Evolutionary conservation across 2,888 invertebrate genomes (phyloP).

Genomic region (Aspidapion aeneum): DNA sequence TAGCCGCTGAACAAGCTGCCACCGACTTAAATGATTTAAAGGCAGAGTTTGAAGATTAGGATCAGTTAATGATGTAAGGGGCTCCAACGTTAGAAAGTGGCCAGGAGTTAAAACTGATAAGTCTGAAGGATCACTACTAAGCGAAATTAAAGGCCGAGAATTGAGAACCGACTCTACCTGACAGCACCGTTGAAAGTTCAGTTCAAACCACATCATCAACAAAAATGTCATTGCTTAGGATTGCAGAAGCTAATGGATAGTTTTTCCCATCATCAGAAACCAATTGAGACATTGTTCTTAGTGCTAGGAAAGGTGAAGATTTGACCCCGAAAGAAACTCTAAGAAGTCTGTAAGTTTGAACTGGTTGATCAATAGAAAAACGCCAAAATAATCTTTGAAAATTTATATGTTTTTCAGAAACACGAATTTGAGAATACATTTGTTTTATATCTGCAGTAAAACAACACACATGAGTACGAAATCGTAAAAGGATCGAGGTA

Average conservation of each 20-base stretch:
- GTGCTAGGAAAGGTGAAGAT: conserved; percentile 12
- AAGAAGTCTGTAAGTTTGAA: conserved; percentile 3
- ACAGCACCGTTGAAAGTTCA: conserved; percentile 33
- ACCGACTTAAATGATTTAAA: conserved; percentile 16
- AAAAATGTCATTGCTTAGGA: conserved; percentile 11
- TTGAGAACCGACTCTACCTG: conserved; percentile 37
- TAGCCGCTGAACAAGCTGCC: conserved; percentile 28
- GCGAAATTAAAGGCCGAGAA: conserved; percentile 33
- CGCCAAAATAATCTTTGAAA: conserved; percentile 11
- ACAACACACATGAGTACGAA: not conserved
- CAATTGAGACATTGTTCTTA: conserved; percentile 11
- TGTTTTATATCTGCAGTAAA: conserved; percentile 8
- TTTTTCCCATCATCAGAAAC: not conserved
- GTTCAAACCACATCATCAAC: conserved; percentile 10
- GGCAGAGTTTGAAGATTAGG: not conserved
- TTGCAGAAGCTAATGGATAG: conserved; percentile 7
- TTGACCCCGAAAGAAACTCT: conserved; percentile 10
- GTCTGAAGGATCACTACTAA: conserved; percentile 31
- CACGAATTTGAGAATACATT: conserved; percentile 10
- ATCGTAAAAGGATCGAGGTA: not conserved
- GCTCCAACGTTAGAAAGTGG: too few species aligned
- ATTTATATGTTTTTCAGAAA: not conserved
- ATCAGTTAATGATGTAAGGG: not conserved
- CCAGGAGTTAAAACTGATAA: too few species aligned
- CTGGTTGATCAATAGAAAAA: conserved; percentile 5